Conservation (phyloP, 2,888 invertebrate species). For the Coelopa pilipes region DNA sequence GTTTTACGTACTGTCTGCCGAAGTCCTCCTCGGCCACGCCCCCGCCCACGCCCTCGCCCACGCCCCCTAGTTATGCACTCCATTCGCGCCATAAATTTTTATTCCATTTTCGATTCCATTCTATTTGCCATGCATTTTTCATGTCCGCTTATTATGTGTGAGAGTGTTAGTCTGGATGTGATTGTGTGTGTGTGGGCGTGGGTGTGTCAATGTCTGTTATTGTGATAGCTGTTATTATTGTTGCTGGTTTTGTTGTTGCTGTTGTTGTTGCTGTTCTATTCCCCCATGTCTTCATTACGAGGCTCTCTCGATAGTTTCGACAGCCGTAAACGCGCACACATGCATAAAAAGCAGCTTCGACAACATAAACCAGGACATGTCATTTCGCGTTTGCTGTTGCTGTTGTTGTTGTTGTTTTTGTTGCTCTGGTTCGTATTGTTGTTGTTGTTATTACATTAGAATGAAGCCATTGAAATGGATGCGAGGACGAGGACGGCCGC, state of each 20-base stretch:
- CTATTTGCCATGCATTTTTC: no score
- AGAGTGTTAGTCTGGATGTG: neutral
- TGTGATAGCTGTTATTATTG: neutral
- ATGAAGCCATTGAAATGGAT: slow-evolving; percentile 23
- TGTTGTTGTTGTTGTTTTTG: no score
- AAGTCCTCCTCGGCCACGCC: no score
- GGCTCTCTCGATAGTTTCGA: slow-evolving; percentile 10
- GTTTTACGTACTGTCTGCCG: no score
- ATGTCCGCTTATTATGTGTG: neutral
- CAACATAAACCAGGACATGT: neutral
- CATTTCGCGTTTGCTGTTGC: neutral
- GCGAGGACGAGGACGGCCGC: neutral
- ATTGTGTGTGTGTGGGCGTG: slow-evolving; percentile 8
- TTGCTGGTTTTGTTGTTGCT: slow-evolving; percentile 5
- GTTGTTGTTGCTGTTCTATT: neutral
- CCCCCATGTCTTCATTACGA: slow-evolving; percentile 22
- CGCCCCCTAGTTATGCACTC: no score
- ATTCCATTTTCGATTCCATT: no score
- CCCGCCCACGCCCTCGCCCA: no score
- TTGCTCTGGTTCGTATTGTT: no score
- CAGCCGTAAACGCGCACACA: slow-evolving; percentile 21
- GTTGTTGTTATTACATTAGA: neutral
- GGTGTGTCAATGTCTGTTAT: neutral
- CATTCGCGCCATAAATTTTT: no score
- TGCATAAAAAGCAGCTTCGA: slow-evolving; percentile 11